phyloP scores from a whole-genome alignment of 1,140 invertebrate genomes.

The Bombus difficillimus region DNA sequence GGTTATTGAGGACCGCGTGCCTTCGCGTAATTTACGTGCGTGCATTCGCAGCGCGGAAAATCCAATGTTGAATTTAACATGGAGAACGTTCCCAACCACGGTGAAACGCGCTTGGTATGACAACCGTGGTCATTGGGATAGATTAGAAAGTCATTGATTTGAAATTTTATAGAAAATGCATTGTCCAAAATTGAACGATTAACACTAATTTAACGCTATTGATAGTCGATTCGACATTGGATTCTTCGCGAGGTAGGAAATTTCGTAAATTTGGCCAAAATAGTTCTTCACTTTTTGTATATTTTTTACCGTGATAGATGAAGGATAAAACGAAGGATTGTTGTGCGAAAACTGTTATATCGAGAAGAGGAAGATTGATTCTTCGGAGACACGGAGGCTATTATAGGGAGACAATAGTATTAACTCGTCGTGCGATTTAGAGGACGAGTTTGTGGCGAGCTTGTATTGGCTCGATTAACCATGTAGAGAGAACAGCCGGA shows the following conservation, averaged over 20 bases:
- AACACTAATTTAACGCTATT: background rate
- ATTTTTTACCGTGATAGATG: conserved; percentile 9
- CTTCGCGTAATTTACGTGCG: conserved; percentile 48
- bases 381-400: conserved; percentile 59
- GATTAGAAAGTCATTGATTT: background rate
- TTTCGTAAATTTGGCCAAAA: conserved; percentile 29
- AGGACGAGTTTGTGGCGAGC: conserved; percentile 15
- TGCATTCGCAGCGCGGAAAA: conserved; percentile 32
- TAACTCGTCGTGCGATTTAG: conserved; percentile 50
- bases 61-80: conserved; percentile 37
- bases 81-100: background rate
- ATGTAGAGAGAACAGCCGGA: conserved; percentile 43
- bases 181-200: background rate
- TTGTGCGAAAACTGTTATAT: conserved; percentile 23
- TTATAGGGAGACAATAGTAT: conserved; percentile 68
- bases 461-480: conserved; percentile 49
- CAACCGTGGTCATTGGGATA: background rate
- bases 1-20: conserved; percentile 30
- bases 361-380: background rate
- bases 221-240: conserved; percentile 6
- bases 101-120: conserved; percentile 6
- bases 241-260: background rate
- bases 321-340: background rate
- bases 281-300: conserved; percentile 49
- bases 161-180: background rate